These are phyloP conservation scores for Bombyx mandarina DNA, from an alignment of 1,140 invertebrate species.

Conservation along the genomic window DNA sequence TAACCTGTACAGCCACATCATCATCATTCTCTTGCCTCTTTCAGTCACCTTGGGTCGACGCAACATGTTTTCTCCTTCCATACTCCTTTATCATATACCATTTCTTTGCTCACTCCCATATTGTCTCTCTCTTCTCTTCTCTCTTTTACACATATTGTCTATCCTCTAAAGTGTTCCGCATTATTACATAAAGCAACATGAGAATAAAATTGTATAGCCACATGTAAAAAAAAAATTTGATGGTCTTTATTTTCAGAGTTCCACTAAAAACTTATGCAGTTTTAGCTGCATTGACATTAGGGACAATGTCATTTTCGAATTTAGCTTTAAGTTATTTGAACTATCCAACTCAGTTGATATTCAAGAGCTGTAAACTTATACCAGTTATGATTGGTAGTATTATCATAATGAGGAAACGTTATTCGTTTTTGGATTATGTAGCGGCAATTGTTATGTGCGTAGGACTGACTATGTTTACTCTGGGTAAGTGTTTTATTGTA, in stretches of 20 bases:
- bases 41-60: too few species aligned
- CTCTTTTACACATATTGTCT: too few species aligned
- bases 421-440: constrained; percentile 85
- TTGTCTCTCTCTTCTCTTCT: too few species aligned
- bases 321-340: constrained; percentile 95
- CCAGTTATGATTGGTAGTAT: constrained; percentile 94
- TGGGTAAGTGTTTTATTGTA: constrained; percentile 54
- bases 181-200: too few species aligned
- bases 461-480: constrained; percentile 92
- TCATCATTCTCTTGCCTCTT: too few species aligned
- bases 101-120: too few species aligned
- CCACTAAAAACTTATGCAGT: constrained; percentile 86
- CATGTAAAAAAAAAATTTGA: background rate
- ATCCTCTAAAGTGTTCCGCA: too few species aligned
- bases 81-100: too few species aligned
- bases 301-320: constrained; percentile 97
- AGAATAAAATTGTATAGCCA: background rate
- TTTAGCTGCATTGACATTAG: constrained; percentile 89
- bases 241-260: constrained; percentile 76
- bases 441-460: constrained; percentile 91
- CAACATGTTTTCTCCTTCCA: background rate
- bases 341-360: constrained; percentile 95
- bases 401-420: constrained; percentile 91
- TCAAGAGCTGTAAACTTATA: constrained; percentile 97
- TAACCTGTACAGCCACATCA: background rate